A percentile compares a stretch with the other conserved stretches of the same genome.
Conservation (phyloP, 2,797 vertebrate species). For the Euphonia xanthogaster region DNA sequence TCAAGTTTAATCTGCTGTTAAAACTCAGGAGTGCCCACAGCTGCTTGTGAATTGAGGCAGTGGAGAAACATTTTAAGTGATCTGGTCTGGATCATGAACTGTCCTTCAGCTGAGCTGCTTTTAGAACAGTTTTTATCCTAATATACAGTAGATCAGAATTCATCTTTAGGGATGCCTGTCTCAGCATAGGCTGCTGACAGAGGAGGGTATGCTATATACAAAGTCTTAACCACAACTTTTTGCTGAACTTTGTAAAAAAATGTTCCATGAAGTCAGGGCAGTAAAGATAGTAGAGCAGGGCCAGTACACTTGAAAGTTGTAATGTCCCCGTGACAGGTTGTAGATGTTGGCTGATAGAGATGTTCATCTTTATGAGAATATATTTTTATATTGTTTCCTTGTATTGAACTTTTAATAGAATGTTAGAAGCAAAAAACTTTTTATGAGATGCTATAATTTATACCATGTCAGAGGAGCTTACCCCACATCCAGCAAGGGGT, state of each 20-base stretch:
- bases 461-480: background rate
- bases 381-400: background rate
- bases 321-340: background rate
- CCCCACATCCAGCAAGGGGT: background rate
- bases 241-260: background rate
- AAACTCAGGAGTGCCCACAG: background rate
- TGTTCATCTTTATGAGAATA: background rate
- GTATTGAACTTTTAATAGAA: background rate
- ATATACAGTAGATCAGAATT: background rate
- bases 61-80: background rate
- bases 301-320: background rate
- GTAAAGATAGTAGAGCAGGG: background rate
- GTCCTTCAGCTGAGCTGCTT: background rate
- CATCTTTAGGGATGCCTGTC: background rate
- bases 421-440: background rate
- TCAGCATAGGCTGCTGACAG: background rate
- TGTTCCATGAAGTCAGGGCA: background rate
- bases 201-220: fast-evolving
- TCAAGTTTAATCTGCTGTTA: background rate
- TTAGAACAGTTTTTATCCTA: background rate
- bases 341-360: background rate
- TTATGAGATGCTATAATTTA: background rate
- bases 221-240: background rate
- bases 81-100: background rate
- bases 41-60: background rate